Base-by-base conservation (phyloP, 2,888 invertebrate genomes). In the Lycophotia porphyrea region DNA sequence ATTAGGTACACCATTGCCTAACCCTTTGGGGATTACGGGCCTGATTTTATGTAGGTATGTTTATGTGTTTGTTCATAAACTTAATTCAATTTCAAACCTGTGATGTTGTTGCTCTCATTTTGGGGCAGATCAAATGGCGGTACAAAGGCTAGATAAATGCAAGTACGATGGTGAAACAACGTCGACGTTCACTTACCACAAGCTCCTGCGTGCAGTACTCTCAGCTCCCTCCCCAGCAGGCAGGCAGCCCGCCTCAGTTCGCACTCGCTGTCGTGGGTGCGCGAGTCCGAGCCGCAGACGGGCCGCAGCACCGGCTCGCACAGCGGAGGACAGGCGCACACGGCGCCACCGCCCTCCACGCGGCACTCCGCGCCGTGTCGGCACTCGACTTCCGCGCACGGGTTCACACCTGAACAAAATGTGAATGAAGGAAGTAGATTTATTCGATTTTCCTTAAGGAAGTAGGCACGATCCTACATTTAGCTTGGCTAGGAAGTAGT, bases 211-310 rank as follows among this genome's bases (percentile, higher is more conserved):
- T 96, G 96, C 34, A 96, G 85, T 8, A 95, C 94, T 18, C 91
- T 91, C 63, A 96, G 95, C 82, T 96, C 96, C 39, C 96, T 89
- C 5, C 97, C 96, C n/a, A 96, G 90, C 31, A 96, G 94, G 90
- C 98, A 98, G 2, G 98, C 97, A 60, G 98, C 97, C 78, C 98
- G 97, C 81, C 97, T 97, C 90, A 99, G 95, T 91, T 98, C 98
- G 93, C 99, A 99, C 88, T 98, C 97, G 74, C 98, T 98, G 83
- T 98, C 97, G 95, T 98, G 99, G 0, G 98, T 98, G 80, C 97
- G 97, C 5, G 98, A 98, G 91, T 99, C 98, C 5, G 97, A 97
- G 5, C 98, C 98, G 93, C 99, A 99, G 21, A 99, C 98, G 7
- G 98, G 98, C 67, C 98, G 96, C 96, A 98, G 97, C 70, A 98